Conservation (phyloP, 2,113 vertebrate genomes). For the Daphoenositta chrysoptera region DNA sequence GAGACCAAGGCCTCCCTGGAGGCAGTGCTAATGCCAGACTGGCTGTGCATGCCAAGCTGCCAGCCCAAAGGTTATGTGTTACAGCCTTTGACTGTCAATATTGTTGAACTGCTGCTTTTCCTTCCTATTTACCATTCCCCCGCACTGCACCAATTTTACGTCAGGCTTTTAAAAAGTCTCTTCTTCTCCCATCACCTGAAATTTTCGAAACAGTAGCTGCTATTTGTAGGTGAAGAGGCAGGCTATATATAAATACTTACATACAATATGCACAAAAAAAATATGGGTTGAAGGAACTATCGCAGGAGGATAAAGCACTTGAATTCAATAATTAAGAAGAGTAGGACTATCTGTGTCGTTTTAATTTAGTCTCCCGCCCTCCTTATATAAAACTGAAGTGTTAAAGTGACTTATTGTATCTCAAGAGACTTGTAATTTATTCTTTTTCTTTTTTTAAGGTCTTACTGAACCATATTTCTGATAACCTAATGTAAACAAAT, state of each 20-base stretch:
- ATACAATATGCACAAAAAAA: neutral
- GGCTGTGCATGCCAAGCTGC: neutral
- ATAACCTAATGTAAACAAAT: neutral
- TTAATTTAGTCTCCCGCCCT: neutral
- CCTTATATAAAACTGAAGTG: neutral
- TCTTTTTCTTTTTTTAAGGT: neutral
- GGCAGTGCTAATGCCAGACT: neutral
- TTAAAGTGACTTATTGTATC: neutral
- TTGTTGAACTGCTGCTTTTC: neutral
- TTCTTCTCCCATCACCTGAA: neutral
- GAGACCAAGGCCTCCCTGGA: neutral
- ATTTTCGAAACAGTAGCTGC: neutral
- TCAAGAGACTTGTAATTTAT: neutral
- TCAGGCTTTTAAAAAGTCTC: neutral
- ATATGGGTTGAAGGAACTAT: neutral
- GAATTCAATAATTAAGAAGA: neutral
- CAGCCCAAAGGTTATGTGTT: neutral
- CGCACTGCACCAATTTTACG: neutral
- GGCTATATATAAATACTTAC: neutral
- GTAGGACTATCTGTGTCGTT: neutral
- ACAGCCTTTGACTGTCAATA: neutral
- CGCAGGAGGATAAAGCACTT: neutral
- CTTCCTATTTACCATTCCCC: neutral
- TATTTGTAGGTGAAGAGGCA: neutral
- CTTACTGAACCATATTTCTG: neutral